Conservation (phyloP, 2,797 vertebrate genomes). For the Scarus forsteni region DNA sequence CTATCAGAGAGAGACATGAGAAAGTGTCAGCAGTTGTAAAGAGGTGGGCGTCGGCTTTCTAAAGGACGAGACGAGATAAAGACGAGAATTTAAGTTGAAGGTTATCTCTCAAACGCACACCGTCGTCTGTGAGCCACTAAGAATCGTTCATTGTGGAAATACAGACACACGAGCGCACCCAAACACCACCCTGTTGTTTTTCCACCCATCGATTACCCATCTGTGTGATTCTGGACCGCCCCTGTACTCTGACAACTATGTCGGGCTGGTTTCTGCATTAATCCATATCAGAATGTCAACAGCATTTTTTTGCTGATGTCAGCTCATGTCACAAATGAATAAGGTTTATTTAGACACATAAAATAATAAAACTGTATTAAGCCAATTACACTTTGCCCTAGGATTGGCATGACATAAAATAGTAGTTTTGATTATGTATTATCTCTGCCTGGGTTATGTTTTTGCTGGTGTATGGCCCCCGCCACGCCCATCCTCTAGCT, state of each 20-base stretch:
- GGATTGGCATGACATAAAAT: too few relatives aligned
- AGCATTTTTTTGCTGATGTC: background rate
- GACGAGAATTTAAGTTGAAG: constrained; percentile 48
- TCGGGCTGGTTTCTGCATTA: background rate
- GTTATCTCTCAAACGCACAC: constrained; percentile 71
- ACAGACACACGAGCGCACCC: background rate
- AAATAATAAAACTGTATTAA: background rate
- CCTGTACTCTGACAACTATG: constrained; percentile 1
- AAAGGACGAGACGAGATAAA: constrained; percentile 66
- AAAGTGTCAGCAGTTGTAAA: constrained; percentile 9
- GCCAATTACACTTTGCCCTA: background rate
- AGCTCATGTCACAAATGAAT: background rate
- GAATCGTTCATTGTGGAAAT: constrained; percentile 9
- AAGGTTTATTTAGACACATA: too few relatives aligned
- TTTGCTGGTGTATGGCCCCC: too few relatives aligned
- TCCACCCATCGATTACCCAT: constrained; percentile 73
- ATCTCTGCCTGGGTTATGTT: too few relatives aligned
- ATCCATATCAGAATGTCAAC: background rate
- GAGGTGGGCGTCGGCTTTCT: constrained; percentile 34
- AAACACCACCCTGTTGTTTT: constrained; percentile 40
- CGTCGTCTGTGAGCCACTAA: background rate
- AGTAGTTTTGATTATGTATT: too few relatives aligned
- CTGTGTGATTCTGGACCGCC: constrained; percentile 20
- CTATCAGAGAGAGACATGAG: constrained; percentile 7
- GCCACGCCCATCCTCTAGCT: too few relatives aligned